Evolutionary conservation across 1,140 invertebrate genomes (phyloP).

Genomic region (Drosophila sproati): DNA sequence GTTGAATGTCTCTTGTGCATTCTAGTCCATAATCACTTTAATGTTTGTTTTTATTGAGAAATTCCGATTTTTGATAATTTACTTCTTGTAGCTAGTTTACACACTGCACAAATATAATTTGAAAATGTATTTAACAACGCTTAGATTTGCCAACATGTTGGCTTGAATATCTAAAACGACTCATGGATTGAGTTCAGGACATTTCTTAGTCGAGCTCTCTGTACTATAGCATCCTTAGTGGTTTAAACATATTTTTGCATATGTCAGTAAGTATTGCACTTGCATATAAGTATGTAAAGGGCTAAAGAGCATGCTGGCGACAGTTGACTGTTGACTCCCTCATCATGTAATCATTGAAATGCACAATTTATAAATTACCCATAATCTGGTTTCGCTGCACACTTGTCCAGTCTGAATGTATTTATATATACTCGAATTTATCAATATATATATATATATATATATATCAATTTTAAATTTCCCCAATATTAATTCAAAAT

Average conservation of each 20-base stretch:
- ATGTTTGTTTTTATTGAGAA: slow-evolving; percentile 46
- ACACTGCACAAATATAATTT: slow-evolving; percentile 27
- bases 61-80: slow-evolving; percentile 9
- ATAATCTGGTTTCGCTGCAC: slow-evolving; percentile 55
- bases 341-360: slow-evolving; percentile 72
- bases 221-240: too few species aligned
- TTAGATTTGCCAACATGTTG: neutral
- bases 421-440: neutral
- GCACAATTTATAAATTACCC: slow-evolving; percentile 78
- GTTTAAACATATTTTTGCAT: neutral
- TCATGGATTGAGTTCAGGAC: too few species aligned
- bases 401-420: slow-evolving; percentile 35
- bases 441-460: neutral
- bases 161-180: too few species aligned
- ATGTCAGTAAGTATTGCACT: neutral
- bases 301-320: slow-evolving; percentile 38
- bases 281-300: neutral
- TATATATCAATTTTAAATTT: slow-evolving; percentile 70
- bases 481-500: slow-evolving; percentile 83
- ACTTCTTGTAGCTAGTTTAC: slow-evolving; percentile 23
- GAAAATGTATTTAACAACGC: slow-evolving; percentile 41
- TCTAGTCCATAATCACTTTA: slow-evolving; percentile 73
- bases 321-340: slow-evolving; percentile 37
- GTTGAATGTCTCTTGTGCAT: slow-evolving; percentile 68
- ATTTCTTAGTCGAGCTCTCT: too few species aligned